Evolutionary conservation across 2,888 invertebrate genomes (phyloP).

Genomic region (Pteria penguin): DNA sequence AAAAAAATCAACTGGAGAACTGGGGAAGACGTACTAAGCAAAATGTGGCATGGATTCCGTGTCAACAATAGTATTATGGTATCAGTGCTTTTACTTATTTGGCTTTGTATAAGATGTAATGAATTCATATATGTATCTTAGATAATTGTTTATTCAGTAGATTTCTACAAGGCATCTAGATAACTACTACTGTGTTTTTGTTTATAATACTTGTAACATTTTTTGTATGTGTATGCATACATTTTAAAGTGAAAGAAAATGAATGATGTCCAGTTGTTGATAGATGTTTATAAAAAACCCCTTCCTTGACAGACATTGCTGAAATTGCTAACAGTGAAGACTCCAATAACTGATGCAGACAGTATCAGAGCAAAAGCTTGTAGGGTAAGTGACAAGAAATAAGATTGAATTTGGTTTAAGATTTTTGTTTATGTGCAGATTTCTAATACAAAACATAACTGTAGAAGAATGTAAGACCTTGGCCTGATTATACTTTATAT

Average conservation of each 20-base stretch:
- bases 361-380: conserved; percentile 95
- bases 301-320: conserved; percentile 85
- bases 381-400: conserved; percentile 72
- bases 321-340: conserved; percentile 93
- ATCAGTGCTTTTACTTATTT: conserved; percentile 23
- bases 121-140: background rate
- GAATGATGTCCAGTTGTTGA: no score
- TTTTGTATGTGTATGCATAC: no score
- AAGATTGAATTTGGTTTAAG: background rate
- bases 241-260: no score
- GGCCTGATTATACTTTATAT: no score
- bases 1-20: conserved; percentile 71
- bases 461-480: no score
- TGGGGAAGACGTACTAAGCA: conserved; percentile 91
- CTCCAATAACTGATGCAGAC: conserved; percentile 98
- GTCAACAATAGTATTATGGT: conserved; percentile 98
- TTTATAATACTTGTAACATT: background rate
- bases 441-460: no score
- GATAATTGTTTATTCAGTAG: background rate
- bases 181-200: background rate
- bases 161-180: background rate
- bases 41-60: conserved; percentile 96
- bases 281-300: no score
- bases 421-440: background rate
- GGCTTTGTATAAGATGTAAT: background rate